Conservation (phyloP, 1,140 invertebrate species). For the Drosophila asahinai region DNA sequence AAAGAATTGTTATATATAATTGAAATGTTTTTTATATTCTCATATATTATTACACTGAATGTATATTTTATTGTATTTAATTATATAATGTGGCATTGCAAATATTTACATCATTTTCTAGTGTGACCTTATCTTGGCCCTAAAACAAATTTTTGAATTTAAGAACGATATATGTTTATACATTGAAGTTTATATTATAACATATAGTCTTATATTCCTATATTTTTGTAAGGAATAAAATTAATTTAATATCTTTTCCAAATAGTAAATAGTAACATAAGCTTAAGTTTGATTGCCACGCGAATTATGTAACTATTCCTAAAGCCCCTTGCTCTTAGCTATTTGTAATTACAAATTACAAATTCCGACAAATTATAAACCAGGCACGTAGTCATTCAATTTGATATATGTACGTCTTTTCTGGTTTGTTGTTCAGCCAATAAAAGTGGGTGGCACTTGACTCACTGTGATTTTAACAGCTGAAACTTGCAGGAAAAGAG, state of each 20-base stretch:
- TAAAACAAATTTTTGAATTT: not conserved
- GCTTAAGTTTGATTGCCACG: not conserved
- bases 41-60: no score
- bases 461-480: constrained; percentile 7
- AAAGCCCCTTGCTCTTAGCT: not conserved
- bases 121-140: no score
- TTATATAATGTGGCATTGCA: no score
- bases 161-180: not conserved
- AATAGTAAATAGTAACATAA: not conserved
- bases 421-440: not conserved
- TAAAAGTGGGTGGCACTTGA: constrained; percentile 17
- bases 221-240: not conserved
- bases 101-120: no score
- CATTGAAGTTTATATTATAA: not conserved
- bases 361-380: constrained; percentile 17
- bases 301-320: not conserved
- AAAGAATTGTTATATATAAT: no score
- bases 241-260: not conserved
- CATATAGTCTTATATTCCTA: not conserved
- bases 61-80: no score
- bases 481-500: constrained; percentile 1
- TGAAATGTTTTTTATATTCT: no score
- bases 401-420: constrained; percentile 6
- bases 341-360: constrained; percentile 25
- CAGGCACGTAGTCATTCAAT: constrained; percentile 15